Evolutionary conservation across 2,113 vertebrate species (phyloP).

Genomic region (Recurvirostra avosetta): DNA sequence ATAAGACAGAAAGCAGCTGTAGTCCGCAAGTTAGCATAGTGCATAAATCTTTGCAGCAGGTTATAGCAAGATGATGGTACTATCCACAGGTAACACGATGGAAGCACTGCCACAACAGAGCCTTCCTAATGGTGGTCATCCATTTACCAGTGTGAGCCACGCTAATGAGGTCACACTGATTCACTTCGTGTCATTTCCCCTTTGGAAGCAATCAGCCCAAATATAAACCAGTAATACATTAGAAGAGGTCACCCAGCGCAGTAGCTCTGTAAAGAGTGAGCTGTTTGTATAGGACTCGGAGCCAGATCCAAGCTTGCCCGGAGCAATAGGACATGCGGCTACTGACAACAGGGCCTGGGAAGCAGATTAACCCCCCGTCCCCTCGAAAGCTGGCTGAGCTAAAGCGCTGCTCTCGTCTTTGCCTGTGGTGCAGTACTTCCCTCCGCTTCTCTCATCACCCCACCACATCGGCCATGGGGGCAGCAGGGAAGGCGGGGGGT

Average conservation of each 20-base stretch:
- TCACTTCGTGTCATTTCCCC: conserved; percentile 58
- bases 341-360: conserved; percentile 37
- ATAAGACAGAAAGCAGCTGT: conserved; percentile 57
- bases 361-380: conserved; percentile 60
- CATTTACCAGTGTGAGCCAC: conserved; percentile 61
- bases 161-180: conserved; percentile 67
- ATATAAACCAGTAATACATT: conserved; percentile 62
- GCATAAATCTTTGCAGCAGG: conserved; percentile 58
- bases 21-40: conserved; percentile 39
- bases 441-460: not conserved
- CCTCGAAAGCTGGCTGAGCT: not conserved
- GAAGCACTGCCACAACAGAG: conserved; percentile 43
- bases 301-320: conserved; percentile 4
- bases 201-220: conserved; percentile 55
- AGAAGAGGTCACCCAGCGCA: conserved; percentile 51
- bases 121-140: conserved; percentile 56
- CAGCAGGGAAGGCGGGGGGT: not conserved
- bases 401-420: not conserved
- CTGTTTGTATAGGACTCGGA: conserved; percentile 45
- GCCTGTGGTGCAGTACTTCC: not conserved
- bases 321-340: conserved; percentile 3
- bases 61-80: conserved; percentile 28
- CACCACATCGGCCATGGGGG: fast-evolving
- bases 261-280: conserved; percentile 31
- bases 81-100: conserved; percentile 58